These are phyloP conservation scores for Pseudotriccus pelzelni DNA, from an alignment of 2,797 vertebrate genomes.

Conservation along the genomic window DNA sequence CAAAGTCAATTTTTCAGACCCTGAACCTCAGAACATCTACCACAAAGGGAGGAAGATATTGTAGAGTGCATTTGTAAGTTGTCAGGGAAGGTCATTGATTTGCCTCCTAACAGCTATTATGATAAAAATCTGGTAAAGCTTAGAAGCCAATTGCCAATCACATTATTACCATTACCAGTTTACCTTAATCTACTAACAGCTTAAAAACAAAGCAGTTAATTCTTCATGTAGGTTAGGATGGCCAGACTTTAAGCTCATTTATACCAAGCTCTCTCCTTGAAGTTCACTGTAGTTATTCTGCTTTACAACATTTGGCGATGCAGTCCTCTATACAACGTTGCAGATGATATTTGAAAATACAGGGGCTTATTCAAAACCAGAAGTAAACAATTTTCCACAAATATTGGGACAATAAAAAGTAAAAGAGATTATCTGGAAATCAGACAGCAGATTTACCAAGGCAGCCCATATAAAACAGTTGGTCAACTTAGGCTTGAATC, in stretches of 20 bases:
- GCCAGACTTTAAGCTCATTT: background rate
- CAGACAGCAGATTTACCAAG: constrained; percentile 8
- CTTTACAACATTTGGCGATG: background rate
- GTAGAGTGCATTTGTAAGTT: background rate
- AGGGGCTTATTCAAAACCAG: background rate
- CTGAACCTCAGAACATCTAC: background rate
- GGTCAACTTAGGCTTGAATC: background rate
- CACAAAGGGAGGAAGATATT: background rate
- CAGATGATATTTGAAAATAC: background rate
- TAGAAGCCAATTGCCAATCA: constrained; percentile 18
- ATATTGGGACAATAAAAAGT: background rate
- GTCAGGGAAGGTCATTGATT: constrained; percentile 12
- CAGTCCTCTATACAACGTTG: background rate
- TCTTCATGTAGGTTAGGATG: background rate
- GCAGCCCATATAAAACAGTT: background rate
- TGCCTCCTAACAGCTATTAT: background rate
- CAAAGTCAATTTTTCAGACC: constrained; percentile 32
- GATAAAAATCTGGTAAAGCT: constrained; percentile 27
- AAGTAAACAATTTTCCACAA: background rate
- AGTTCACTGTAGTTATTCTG: background rate
- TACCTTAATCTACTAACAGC: constrained; percentile 10
- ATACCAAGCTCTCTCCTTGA: background rate
- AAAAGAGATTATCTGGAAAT: constrained; percentile 5
- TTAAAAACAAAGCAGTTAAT: constrained; percentile 29
- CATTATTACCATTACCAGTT: constrained; percentile 10